Conservation (phyloP, 2,797 vertebrate species). For the Odontamblyopus lacepedii region DNA sequence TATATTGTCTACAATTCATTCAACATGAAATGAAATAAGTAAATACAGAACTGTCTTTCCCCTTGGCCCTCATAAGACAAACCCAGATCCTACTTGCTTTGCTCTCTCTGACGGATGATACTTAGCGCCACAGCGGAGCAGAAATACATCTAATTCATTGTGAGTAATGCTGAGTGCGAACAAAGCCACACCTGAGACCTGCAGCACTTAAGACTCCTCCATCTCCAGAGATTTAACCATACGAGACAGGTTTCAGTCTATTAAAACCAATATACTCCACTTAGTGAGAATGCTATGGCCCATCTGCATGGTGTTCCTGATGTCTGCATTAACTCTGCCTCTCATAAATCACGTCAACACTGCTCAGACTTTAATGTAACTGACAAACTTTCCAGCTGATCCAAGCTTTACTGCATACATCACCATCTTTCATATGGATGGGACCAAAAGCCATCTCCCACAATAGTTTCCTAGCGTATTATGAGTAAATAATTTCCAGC, state of each 20-base stretch:
- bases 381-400: conserved; percentile 55
- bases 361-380: conserved; percentile 54
- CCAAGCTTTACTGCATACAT: conserved; percentile 43
- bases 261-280: conserved; percentile 74
- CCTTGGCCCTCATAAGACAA: background rate
- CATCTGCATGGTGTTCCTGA: conserved; percentile 66
- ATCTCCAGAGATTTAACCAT: conserved; percentile 59
- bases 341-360: conserved; percentile 63
- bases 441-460: conserved; percentile 15
- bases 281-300: conserved; percentile 70
- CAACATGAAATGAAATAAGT: background rate
- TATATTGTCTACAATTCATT: background rate
- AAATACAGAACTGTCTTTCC: background rate
- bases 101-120: conserved; percentile 15
- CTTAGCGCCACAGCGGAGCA: conserved; percentile 23
- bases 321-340: conserved; percentile 54
- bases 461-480: conserved; percentile 9
- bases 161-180: conserved; percentile 45
- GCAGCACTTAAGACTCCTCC: conserved; percentile 46
- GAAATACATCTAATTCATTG: conserved; percentile 52
- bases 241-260: conserved; percentile 70
- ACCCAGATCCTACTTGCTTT: background rate
- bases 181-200: conserved; percentile 65
- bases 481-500: conserved; percentile 8
- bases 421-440: conserved; percentile 29